Evolutionary conservation across 2,113 vertebrate species (phyloP).

Genomic region (Rafetus swinhoei): DNA sequence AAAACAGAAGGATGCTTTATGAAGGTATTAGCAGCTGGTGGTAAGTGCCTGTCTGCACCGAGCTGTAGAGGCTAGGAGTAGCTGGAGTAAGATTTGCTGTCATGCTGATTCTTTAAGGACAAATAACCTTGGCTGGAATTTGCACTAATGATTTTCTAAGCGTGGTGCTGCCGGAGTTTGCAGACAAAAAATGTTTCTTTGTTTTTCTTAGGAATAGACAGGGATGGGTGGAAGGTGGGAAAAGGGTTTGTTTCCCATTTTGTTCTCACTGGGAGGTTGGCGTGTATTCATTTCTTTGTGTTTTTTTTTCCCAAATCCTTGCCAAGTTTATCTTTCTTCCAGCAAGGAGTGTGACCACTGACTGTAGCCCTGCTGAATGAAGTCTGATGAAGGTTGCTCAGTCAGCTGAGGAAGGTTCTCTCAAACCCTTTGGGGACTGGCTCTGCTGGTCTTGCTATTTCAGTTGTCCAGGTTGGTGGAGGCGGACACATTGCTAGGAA

Average conservation of each 20-base stretch:
- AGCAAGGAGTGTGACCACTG: not conserved
- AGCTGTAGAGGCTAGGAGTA: not conserved
- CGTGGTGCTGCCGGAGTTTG: not conserved
- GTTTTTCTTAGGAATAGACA: constrained; percentile 25
- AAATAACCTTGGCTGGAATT: constrained; percentile 40
- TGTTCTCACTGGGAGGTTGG: not conserved
- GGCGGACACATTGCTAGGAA: not conserved
- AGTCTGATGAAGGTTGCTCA: not conserved
- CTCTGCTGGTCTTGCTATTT: not conserved
- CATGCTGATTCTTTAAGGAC: constrained; percentile 14
- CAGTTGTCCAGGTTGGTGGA: not conserved
- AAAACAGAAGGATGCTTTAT: not conserved
- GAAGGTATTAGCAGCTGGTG: not conserved
- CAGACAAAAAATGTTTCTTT: not conserved
- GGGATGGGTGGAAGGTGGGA: constrained; percentile 17
- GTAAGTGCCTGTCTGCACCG: not conserved
- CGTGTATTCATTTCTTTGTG: constrained; percentile 16
- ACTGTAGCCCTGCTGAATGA: not conserved
- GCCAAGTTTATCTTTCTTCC: not conserved
- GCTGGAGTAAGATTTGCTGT: constrained; percentile 33
- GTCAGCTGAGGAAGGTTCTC: not conserved
- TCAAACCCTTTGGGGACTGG: not conserved
- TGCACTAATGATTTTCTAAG: constrained; percentile 25
- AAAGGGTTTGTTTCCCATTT: constrained; percentile 6
- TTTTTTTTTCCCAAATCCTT: not conserved